Conservation (phyloP, 2,797 vertebrate genomes). For the Sparus aurata region DNA sequence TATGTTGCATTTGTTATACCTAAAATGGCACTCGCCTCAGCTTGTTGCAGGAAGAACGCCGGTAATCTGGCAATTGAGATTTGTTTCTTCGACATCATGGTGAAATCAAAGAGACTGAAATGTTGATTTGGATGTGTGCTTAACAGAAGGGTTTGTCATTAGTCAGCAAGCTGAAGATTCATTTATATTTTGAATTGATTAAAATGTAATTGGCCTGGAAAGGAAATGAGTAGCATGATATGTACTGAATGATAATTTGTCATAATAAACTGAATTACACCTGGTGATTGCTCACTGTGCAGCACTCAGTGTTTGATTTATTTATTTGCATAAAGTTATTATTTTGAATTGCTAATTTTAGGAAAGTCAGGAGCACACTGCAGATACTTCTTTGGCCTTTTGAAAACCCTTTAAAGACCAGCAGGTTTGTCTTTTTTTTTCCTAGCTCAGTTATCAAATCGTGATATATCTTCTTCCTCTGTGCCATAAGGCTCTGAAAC, state of each 20-base stretch:
- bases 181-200: slow-evolving; percentile 17
- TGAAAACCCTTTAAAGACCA: neutral
- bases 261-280: slow-evolving; percentile 13
- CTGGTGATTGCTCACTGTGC: neutral
- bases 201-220: slow-evolving; percentile 14
- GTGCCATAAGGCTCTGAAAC: neutral
- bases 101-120: slow-evolving; percentile 17
- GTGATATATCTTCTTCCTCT: neutral
- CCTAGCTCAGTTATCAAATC: neutral
- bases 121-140: neutral
- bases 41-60: neutral
- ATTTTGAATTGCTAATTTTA: neutral
- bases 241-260: slow-evolving; percentile 4
- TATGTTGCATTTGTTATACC: slow-evolving; percentile 34
- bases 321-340: neutral
- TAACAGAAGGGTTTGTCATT: slow-evolving; percentile 18
- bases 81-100: neutral
- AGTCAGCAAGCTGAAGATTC: slow-evolving; percentile 16
- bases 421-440: too few relatives aligned
- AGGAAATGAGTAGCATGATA: slow-evolving; percentile 23
- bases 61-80: slow-evolving; percentile 19
- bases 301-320: neutral
- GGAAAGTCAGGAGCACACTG: neutral
- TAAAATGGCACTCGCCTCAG: slow-evolving; percentile 25
- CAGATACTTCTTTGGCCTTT: neutral